These are phyloP conservation scores for Atherix ibis DNA, from an alignment of 2,888 invertebrate species.

Conservation along the genomic window DNA sequence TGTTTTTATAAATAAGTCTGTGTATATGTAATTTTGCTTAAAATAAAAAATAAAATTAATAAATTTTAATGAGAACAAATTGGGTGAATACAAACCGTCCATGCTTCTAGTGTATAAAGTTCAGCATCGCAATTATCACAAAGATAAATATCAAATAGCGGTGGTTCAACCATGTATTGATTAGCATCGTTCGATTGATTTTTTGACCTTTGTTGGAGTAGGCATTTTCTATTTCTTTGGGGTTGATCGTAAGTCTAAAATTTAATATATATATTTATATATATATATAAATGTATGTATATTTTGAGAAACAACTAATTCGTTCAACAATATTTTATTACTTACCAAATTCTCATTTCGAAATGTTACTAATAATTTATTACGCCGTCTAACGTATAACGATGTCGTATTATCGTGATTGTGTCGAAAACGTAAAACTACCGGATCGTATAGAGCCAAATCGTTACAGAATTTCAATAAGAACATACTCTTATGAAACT, in stretches of 20 bases:
- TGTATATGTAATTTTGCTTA: background rate
- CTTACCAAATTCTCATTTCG: constrained; percentile 57
- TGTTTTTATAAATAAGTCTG: background rate
- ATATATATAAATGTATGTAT: constrained; percentile 12
- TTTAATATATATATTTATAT: background rate
- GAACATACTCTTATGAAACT: constrained; percentile 54
- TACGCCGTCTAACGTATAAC: constrained; percentile 46
- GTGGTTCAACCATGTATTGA: constrained; percentile 39
- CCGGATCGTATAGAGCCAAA: constrained; percentile 46
- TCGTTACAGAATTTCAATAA: constrained; percentile 53
- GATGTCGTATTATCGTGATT: constrained; percentile 60
- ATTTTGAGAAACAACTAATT: too few relatives aligned
- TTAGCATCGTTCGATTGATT: constrained; percentile 23
- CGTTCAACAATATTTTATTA: too few relatives aligned
- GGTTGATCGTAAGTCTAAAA: constrained; percentile 30
- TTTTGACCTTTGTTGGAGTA: constrained; percentile 29
- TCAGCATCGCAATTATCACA: constrained; percentile 64
- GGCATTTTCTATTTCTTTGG: constrained; percentile 30
- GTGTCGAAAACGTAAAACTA: constrained; percentile 49
- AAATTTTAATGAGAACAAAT: too few relatives aligned
- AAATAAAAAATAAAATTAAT: too few relatives aligned
- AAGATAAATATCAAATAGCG: constrained; percentile 48
- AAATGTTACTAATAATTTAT: constrained; percentile 54
- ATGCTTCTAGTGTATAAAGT: constrained; percentile 41
- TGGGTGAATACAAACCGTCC: too few relatives aligned